Percentiles rank a stretch among this genome's conserved stretches.
Evolutionary conservation across 2,888 invertebrate genomes (phyloP).

Genomic region (Aspidapion aeneum): DNA sequence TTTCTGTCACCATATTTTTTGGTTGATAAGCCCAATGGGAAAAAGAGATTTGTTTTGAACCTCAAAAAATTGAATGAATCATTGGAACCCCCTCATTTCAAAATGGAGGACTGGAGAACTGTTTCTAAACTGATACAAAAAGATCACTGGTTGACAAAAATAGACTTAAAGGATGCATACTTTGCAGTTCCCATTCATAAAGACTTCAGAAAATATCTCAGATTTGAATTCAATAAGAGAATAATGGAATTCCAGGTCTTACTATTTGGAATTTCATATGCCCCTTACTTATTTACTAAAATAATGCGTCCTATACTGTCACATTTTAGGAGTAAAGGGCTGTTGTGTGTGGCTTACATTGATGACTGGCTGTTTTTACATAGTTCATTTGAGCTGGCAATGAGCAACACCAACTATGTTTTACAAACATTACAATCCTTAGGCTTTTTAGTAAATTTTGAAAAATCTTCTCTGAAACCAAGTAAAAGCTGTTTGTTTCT

Average conservation of each 20-base stretch:
- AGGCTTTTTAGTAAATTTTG: slow-evolving; percentile 1
- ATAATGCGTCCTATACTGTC: not conserved
- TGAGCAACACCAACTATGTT: not conserved
- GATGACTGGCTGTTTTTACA: slow-evolving; percentile 8
- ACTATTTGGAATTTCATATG: not conserved
- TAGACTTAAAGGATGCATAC: slow-evolving; percentile 9
- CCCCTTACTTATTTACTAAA: not conserved
- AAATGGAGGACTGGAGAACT: not conserved
- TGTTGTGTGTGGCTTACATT: not conserved
- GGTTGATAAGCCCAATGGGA: slow-evolving; percentile 8
- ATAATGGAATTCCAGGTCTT: no score
- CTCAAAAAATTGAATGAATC: not conserved
- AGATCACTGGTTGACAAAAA: slow-evolving; percentile 9
- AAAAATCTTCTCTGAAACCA: slow-evolving; percentile 7
- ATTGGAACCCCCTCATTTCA: not conserved
- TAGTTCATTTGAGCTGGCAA: not conserved
- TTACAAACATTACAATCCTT: not conserved
- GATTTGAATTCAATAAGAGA: no score
- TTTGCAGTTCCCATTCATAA: slow-evolving; percentile 26
- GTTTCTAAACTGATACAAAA: no score
- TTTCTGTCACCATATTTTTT: slow-evolving; percentile 7
- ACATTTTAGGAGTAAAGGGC: not conserved
- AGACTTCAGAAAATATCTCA: slow-evolving; percentile 27
- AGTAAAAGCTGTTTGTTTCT: slow-evolving; percentile 1
- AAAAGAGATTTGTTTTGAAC: slow-evolving; percentile 7